A percentile compares a stretch with the other conserved stretches of the same genome.
Conservation (phyloP, 2,888 invertebrate species). For the Brassicogethes aeneus region DNA sequence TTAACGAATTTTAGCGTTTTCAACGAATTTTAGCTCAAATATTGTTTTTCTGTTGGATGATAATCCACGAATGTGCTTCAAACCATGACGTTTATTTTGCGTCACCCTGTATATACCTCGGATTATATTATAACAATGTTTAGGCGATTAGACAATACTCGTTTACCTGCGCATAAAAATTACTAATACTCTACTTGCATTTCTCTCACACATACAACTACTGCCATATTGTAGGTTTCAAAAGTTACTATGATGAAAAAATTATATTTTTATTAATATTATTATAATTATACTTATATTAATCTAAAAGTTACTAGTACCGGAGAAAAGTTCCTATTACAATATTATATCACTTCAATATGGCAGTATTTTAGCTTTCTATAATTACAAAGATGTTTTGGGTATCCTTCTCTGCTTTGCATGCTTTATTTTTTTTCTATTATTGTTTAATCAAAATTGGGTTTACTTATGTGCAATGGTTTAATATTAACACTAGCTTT, state of each 20-base stretch:
- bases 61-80: too few species aligned
- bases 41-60: too few species aligned
- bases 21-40: too few species aligned
- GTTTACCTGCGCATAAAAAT: slow-evolving; percentile 9
- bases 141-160: slow-evolving; percentile 15
- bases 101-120: slow-evolving; percentile 22
- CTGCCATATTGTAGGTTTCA: neutral
- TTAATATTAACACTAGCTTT: neutral
- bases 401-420: slow-evolving; percentile 5
- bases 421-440: slow-evolving; percentile 7
- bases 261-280: too few species aligned
- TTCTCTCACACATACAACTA: slow-evolving; percentile 12
- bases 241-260: too few species aligned
- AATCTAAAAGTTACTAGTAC: too few species aligned
- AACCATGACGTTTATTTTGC: too few species aligned
- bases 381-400: slow-evolving; percentile 20
- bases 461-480: neutral
- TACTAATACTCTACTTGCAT: slow-evolving; percentile 1
- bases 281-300: too few species aligned
- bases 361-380: slow-evolving; percentile 5
- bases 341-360: neutral
- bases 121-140: slow-evolving; percentile 6
- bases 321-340: slow-evolving; percentile 4
- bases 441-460: neutral
- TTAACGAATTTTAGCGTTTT: too few species aligned